A percentile compares a stretch with the other conserved stretches of the same genome.
Conservation (phyloP, 2,113 vertebrate species). For the Tonatia bakeri region DNA sequence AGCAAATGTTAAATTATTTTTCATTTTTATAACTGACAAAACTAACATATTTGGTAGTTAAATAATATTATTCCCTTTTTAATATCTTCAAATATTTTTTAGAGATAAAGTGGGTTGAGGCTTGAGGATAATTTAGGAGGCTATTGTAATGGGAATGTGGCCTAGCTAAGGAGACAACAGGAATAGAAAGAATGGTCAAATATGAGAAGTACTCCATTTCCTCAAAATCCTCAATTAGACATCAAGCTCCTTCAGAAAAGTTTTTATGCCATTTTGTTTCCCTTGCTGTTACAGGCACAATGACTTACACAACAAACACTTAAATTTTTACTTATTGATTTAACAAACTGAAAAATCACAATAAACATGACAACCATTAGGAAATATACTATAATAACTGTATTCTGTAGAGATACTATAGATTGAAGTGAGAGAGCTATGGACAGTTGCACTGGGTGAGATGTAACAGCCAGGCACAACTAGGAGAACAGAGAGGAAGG, state of each 20-base stretch:
- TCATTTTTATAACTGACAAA: not conserved
- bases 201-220: not conserved
- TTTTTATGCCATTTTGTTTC: not conserved
- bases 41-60: constrained; percentile 2
- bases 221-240: not conserved
- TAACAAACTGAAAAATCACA: constrained; percentile 9
- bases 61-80: not conserved
- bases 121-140: not conserved
- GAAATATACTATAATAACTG: not conserved
- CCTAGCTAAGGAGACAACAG: not conserved
- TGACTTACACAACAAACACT: constrained; percentile 9
- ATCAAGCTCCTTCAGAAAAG: not conserved
- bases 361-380: not conserved
- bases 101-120: not conserved
- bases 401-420: constrained; percentile 43
- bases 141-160: not conserved
- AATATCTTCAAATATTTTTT: no score
- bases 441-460: not conserved
- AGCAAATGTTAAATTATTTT: not conserved
- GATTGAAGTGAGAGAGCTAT: not conserved
- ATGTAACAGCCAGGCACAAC: constrained; percentile 3
- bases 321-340: constrained; percentile 19
- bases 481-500: constrained; percentile 34
- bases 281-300: not conserved
- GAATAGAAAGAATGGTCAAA: constrained; percentile 24